Percentiles rank a stretch among this genome's conserved stretches.
phyloP scores from a whole-genome alignment of 1,140 invertebrate genomes.

The Pogonomyrmex californicus region DNA sequence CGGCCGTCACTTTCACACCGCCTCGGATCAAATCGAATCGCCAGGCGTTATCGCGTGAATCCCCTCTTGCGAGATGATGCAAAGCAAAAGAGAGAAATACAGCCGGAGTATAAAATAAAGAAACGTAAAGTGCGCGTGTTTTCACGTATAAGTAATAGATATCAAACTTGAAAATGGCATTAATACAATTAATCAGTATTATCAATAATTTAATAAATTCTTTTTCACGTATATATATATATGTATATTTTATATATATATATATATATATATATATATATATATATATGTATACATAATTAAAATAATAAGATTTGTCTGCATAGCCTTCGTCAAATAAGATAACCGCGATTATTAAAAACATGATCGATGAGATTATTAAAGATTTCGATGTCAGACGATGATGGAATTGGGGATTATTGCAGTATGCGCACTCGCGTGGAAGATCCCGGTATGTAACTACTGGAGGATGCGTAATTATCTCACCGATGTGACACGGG shows the following conservation, averaged over 20 bases:
- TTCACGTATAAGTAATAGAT: background rate
- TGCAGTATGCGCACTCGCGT: constrained; percentile 25
- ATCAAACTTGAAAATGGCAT: background rate
- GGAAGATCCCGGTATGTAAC: constrained; percentile 57
- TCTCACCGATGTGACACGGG: constrained; percentile 52
- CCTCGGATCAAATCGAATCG: constrained; percentile 73
- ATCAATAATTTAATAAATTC: constrained; percentile 30
- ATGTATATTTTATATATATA: no score
- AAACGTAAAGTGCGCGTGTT: background rate
- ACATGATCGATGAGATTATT: constrained; percentile 12
- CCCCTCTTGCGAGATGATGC: constrained; percentile 45
- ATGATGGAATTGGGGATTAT: constrained; percentile 1
- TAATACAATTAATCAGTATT: background rate
- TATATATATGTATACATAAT: background rate
- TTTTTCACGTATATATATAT: no score
- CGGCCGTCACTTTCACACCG: constrained; percentile 73
- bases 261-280: no score
- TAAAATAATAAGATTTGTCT: background rate
- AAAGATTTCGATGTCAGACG: constrained; percentile 4
- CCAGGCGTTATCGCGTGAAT: constrained; percentile 74
- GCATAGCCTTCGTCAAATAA: background rate
- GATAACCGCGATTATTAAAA: background rate
- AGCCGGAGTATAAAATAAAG: constrained; percentile 23
- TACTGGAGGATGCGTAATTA: constrained; percentile 68
- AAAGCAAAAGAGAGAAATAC: constrained; percentile 2